Evolutionary conservation across 2,888 invertebrate genomes (phyloP), one percentile per base, ranked within the genome.

Genomic region (Lypha dubia): DNA sequence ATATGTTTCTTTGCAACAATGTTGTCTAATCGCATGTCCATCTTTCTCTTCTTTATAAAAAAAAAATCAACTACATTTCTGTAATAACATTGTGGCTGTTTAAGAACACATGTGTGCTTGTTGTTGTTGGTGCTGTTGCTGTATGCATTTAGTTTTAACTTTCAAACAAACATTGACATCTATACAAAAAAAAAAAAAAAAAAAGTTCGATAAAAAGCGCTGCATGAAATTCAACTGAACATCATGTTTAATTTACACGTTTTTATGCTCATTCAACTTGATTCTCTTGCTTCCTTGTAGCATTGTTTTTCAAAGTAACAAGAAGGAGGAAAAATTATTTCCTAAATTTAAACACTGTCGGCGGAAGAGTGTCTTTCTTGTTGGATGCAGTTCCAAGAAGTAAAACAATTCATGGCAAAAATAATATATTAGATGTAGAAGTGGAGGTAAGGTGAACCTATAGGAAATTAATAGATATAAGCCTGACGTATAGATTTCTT

Each of bases 201-300:
- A 51, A 44, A 11, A n/a, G 17, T 20, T 28, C 56, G 20, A 41
- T 44, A 20, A 44, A 28, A 22, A 7, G 53, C n/a, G 20, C 22
- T 56, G 65, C 76, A 77, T 77, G 58, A 60, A 67, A 71, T 70
- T 44, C 44, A 24, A n/a, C 7, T n/a, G 17, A 71, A 53, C 32
- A 77, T 41, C 32, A 63, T 56, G 28, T 70, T 63, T 63, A 53
- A 63, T 63, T 71, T 71, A 79, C 53, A 79, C 79, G 77, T 77
- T 77, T 51, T 51, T 68, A 15, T 41, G 51, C 13, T 44, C 32
- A 70, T 49, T 62, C 38, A 13, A 24, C 49, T 35, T 44, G 2
- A 41, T 41, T n/a, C n/a, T n/a, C n/a, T n/a, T 53, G 17, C 51
- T 41, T 2, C 17, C 11, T 74, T 9, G 22, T 49, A 67, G 8